phyloP scores from a whole-genome alignment of 2,113 vertebrate species.

The Phodopus roborovskii region DNA sequence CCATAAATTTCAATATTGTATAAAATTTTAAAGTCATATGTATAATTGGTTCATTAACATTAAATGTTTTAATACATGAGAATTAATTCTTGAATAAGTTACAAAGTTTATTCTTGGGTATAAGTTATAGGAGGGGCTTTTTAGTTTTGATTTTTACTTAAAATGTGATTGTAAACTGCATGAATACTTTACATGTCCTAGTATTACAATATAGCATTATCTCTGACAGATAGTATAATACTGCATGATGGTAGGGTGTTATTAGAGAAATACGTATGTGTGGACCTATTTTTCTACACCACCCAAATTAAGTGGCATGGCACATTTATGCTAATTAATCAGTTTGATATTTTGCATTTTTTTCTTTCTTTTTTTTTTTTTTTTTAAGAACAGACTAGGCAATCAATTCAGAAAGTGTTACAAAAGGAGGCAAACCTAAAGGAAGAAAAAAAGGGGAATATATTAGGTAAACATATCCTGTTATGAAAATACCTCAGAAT shows the following conservation, averaged over 20 bases:
- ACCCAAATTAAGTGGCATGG: neutral
- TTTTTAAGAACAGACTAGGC: neutral
- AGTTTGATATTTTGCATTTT: neutral
- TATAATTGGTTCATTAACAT: neutral
- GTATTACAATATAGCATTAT: neutral
- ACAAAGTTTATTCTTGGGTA: neutral
- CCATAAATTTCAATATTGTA: neutral
- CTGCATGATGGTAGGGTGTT: neutral
- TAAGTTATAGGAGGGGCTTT: neutral
- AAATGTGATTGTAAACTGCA: neutral
- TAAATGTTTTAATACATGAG: neutral
- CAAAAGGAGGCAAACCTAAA: neutral
- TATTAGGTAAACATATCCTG: neutral
- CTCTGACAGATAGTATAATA: neutral
- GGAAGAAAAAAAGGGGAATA: neutral
- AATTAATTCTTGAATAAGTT: neutral
- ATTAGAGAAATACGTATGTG: neutral
- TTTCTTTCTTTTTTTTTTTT: no score
- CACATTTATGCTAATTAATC: no score
- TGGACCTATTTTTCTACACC: neutral
- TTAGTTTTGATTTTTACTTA: neutral
- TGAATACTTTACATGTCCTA: neutral
- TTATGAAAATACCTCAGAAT: neutral
- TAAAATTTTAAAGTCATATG: neutral
- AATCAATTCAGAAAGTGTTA: neutral